Evolutionary conservation across 2,888 invertebrate genomes (phyloP).

Genomic region (Eupelmus urozonus): DNA sequence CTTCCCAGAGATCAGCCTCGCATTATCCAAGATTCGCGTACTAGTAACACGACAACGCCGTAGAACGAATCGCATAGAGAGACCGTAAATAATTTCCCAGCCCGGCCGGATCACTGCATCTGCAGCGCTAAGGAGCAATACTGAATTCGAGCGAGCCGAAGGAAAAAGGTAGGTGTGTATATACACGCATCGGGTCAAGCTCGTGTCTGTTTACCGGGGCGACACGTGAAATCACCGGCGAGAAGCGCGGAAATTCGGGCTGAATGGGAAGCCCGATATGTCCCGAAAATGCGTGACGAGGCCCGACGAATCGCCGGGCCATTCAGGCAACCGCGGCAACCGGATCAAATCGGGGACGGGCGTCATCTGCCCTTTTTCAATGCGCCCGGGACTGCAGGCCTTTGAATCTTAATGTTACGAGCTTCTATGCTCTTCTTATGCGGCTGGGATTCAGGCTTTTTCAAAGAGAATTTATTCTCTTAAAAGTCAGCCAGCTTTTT

Average conservation of each 20-base stretch:
- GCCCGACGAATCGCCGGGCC: conserved; percentile 69
- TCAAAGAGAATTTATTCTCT: conserved; percentile 17
- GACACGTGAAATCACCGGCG: conserved; percentile 68
- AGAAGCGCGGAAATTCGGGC: conserved; percentile 73
- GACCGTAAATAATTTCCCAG: conserved; percentile 69
- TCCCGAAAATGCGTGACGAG: conserved; percentile 71
- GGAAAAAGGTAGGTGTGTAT: not conserved
- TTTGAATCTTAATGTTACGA: not conserved
- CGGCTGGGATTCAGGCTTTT: not conserved
- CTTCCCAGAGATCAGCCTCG: conserved; percentile 28
- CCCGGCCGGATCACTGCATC: conserved; percentile 71
- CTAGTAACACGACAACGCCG: conserved; percentile 4
- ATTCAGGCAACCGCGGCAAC: conserved; percentile 64
- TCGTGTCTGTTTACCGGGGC: conserved; percentile 66
- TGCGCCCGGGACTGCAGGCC: not conserved
- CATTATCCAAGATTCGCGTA: conserved; percentile 53
- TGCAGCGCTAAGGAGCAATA: conserved; percentile 61
- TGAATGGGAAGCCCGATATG: conserved; percentile 70
- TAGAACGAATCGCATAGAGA: conserved; percentile 39
- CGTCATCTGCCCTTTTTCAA: conserved; percentile 54
- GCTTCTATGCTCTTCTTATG: not conserved
- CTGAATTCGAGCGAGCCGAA: conserved; percentile 29
- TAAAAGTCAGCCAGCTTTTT: conserved; percentile 17
- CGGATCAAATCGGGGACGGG: conserved; percentile 70
- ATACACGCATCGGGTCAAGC: not conserved